Base-by-base conservation (phyloP, 2,888 invertebrate species). In the Saturnia pavonia region DNA sequence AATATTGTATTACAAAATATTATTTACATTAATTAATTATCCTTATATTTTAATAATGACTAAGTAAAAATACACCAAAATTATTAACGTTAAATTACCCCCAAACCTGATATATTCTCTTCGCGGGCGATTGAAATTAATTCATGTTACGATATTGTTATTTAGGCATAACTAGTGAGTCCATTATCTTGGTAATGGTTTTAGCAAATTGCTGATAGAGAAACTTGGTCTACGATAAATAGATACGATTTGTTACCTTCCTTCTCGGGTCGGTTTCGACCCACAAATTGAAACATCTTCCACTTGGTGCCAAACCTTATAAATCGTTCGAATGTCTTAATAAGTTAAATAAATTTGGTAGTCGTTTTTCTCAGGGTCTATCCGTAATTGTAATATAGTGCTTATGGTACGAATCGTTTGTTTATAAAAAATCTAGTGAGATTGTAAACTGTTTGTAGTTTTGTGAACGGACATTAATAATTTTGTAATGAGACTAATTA, bases 141-240 rank as follows among this genome's bases (percentile, higher is more conserved):
- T 70, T 67, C 67, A 22, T 67, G 27, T 51, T n/a, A 34, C 65
- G 69, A 72, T 69, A 67, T 65, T 71, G 67, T 71, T 71, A 67
- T 72, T 72, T 72, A 72, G 69, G 51, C 51, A 40, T 65, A 71
- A 48, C 25, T 48, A 73, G 74, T 72, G 71, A 78, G 77, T 76
- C 86, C 84, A 85, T 88, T 89, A 89, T 82, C 82, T 81, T 68
- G 77, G 78, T 87, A 88, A 90, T 86, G 83, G 85, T 82, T 86
- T 82, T 77, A 81, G 84, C 84, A 88, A 91, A 90, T 89, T 88
- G 86, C 86, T 88, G 87, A 90, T 89, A 88, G 85, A 79, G 86
- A 86, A 90, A 91, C 87, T 91, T 89, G 82, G 78, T 78, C 78
- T 72, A 80, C 85, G 88, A 90, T 88, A 88, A 90, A 91, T 90